Base-by-base conservation (phyloP, 2,888 invertebrate species). In the Tuberolachnus salignus region DNA sequence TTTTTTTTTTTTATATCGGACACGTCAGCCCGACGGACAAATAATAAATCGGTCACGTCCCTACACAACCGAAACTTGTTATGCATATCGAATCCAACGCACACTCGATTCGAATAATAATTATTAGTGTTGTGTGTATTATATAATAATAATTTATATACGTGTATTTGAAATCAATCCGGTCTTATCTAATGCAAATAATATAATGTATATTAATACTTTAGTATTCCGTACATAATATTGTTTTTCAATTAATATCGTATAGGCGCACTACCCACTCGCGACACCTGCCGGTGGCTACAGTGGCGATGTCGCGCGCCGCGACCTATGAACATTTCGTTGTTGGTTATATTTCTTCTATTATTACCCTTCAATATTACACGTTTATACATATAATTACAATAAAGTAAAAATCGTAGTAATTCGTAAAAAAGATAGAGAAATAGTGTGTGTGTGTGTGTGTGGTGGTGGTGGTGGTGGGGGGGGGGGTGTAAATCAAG, bases 201-300 rank as follows among this genome's bases (percentile, higher is more conserved):
- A 63, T 61, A 59, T 21, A 19, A 49, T 46, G 16, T 44, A 53
- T 16, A 19, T 74, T 19, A 19, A 9, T 13, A 42, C 61, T 44
- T 71, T 26, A n/a, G 57, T 71, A 57, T 71, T 63, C n/a, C 44
- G 16, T 42, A n/a, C 6, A 34, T 51, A 14, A 8, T 57, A 75
- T 75, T 26, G 57, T 67, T 67, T 75, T 67, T 67, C 67, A 75
- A 75, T 75, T 75, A 75, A 57, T 75, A 75, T 34, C 51, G 21
- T 11, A 0, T 14, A 9, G 21, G 34, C 53, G 19, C 21, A 14
- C 74, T 23, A 9, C 74, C 61, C 61, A 63, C 61, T 61, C 51
- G 8, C 4, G 34, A 44, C 42, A 70, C 46, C n/a, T 23, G 51
- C 44, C 59, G 19, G 26, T n/a, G 57, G 57, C 57, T 44, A 57